A percentile compares a stretch with the other conserved stretches of the same genome.
These are phyloP conservation scores for Herminia tarsipennalis DNA, from an alignment of 2,888 invertebrate species.

Conservation along the genomic window DNA sequence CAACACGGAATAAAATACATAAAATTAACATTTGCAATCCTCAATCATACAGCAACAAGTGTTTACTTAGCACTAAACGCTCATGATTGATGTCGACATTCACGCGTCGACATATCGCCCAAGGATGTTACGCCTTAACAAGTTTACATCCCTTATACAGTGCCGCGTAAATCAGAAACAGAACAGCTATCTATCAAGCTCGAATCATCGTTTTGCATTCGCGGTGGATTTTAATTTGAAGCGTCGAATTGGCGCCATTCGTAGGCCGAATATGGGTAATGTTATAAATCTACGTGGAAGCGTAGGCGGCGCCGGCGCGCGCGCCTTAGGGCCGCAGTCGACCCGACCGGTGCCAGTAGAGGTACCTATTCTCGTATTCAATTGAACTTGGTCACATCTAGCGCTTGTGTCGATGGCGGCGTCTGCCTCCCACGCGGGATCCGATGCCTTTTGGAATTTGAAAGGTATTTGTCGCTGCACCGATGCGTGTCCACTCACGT, in stretches of 20 bases:
- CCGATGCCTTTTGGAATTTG: slow-evolving; percentile 76
- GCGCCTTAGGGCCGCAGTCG: slow-evolving; percentile 58
- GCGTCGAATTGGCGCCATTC: slow-evolving; percentile 83
- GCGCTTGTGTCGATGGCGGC: slow-evolving; percentile 62
- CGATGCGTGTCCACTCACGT: slow-evolving; percentile 62
- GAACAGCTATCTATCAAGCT: slow-evolving; percentile 74
- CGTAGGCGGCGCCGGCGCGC: slow-evolving; percentile 67
- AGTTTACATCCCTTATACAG: slow-evolving; percentile 61
- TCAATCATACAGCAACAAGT: slow-evolving; percentile 21
- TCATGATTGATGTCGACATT: slow-evolving; percentile 43
- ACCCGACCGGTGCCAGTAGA: slow-evolving; percentile 46
- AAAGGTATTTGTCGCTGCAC: slow-evolving; percentile 79
- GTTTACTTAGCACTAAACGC: slow-evolving; percentile 36
- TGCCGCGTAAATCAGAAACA: slow-evolving; percentile 72
- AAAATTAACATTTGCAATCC: slow-evolving; percentile 6
- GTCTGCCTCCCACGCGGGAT: slow-evolving; percentile 72
- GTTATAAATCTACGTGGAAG: slow-evolving; percentile 78
- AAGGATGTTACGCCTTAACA: slow-evolving; percentile 47
- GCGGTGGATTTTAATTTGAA: slow-evolving; percentile 79
- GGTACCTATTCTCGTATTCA: slow-evolving; percentile 64
- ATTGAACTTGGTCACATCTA: slow-evolving; percentile 72
- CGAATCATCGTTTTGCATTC: slow-evolving; percentile 76
- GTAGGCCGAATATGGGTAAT: slow-evolving; percentile 82
- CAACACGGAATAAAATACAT: not conserved
- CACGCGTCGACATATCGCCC: slow-evolving; percentile 39